Evolutionary conservation across 2,113 vertebrate species (phyloP).

Genomic region (Salminus brasiliensis): DNA sequence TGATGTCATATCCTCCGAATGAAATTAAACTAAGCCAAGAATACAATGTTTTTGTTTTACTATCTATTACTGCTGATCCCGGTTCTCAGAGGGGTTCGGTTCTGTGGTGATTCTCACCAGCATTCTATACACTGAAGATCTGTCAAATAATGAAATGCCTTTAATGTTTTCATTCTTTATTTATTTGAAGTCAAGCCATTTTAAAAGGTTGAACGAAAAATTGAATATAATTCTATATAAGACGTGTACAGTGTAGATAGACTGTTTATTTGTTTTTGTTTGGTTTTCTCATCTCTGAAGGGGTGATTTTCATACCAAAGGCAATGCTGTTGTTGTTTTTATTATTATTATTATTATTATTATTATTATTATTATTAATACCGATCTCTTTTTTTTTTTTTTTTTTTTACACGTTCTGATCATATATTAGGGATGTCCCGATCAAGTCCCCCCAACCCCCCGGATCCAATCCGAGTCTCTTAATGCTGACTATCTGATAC

Average conservation of each 20-base stretch:
- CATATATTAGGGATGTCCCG: too few species aligned
- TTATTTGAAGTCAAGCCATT: constrained; percentile 46
- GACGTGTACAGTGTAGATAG: constrained; percentile 36
- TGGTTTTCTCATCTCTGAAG: constrained; percentile 15
- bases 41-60: neutral
- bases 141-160: constrained; percentile 16
- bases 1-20: constrained; percentile 20
- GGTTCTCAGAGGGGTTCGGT: constrained; percentile 3
- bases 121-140: constrained; percentile 21
- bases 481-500: too few species aligned
- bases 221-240: constrained; percentile 6
- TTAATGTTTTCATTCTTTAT: constrained; percentile 39
- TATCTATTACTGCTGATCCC: neutral
- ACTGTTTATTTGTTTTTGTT: constrained; percentile 1
- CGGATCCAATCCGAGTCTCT: too few species aligned
- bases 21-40: constrained; percentile 36
- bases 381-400: constrained; percentile 44
- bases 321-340: too few species aligned
- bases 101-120: constrained; percentile 21
- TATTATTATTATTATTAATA: too few species aligned
- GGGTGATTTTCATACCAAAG: constrained; percentile 59
- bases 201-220: constrained; percentile 18
- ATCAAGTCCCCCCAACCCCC: too few species aligned
- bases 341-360: too few species aligned
- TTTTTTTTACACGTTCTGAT: constrained; percentile 9